Percentiles rank a stretch among this genome's conserved stretches.
These are phyloP conservation scores for Conops quadrifasciatus DNA, from an alignment of 2,888 invertebrate genomes.

Conservation along the genomic window DNA sequence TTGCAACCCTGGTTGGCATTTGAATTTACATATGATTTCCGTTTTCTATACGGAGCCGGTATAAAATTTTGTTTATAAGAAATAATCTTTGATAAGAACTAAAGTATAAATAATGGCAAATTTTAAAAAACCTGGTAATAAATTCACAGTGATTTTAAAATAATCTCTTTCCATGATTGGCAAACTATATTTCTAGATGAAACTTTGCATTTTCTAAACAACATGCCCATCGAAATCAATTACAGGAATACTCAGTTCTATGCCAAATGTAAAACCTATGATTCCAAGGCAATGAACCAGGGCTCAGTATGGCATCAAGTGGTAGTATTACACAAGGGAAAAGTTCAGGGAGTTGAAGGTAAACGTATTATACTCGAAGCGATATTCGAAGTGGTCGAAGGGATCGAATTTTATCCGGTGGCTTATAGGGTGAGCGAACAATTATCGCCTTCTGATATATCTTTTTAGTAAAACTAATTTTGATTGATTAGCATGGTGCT, in stretches of 20 bases:
- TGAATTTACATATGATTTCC: too few species aligned
- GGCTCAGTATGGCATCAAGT: conserved; percentile 57
- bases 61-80: background rate
- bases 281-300: conserved; percentile 46
- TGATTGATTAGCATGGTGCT: conserved; percentile 47
- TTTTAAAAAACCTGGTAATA: conserved; percentile 16
- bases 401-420: conserved; percentile 57
- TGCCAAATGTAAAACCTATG: conserved; percentile 50
- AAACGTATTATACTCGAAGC: conserved; percentile 50
- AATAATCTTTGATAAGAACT: background rate
- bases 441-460: background rate
- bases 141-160: background rate
- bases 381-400: conserved; percentile 52
- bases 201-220: conserved; percentile 47
- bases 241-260: conserved; percentile 48
- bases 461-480: background rate
- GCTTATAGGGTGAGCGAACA: conserved; percentile 51
- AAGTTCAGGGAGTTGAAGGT: conserved; percentile 45
- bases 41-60: too few species aligned
- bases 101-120: background rate
- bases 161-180: background rate
- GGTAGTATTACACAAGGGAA: conserved; percentile 52
- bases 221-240: conserved; percentile 52
- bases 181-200: conserved; percentile 42
- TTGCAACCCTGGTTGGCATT: too few species aligned